phyloP scores from a whole-genome alignment of 2,888 invertebrate species.

The Oithona nana region DNA sequence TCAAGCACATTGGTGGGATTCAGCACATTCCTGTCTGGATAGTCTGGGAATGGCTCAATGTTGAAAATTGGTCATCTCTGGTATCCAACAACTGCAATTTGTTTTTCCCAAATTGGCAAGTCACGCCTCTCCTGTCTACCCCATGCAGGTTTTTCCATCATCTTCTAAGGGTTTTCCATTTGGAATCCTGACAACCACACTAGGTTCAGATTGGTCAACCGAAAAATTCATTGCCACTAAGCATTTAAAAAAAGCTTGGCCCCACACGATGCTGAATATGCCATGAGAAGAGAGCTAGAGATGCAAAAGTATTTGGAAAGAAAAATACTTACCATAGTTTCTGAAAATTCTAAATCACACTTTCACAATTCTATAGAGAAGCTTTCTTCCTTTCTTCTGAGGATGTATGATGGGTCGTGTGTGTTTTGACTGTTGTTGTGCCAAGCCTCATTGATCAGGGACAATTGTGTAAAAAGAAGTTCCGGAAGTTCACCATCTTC shows the following conservation, averaged over 20 bases:
- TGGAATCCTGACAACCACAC: background rate
- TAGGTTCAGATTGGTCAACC: background rate
- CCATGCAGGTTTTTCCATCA: background rate
- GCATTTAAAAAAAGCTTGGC: background rate
- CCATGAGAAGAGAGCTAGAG: no score
- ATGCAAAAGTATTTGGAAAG: no score
- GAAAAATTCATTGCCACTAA: slow-evolving; percentile 8
- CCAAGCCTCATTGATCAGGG: background rate
- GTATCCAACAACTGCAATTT: background rate
- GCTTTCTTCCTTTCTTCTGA: no score
- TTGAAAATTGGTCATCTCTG: background rate
- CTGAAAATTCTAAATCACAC: no score
- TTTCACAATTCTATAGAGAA: no score
- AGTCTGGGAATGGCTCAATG: no score
- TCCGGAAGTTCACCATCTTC: background rate
- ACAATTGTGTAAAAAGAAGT: background rate
- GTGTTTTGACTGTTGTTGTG: background rate
- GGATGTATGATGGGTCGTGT: background rate
- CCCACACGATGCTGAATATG: background rate
- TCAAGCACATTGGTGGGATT: no score
- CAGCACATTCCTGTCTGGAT: no score
- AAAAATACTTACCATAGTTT: no score
- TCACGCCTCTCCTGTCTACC: background rate
- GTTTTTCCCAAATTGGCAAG: background rate
- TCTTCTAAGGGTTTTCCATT: background rate